Evolutionary conservation across 2,888 invertebrate species (phyloP), one percentile per base, ranked within the genome.

Genomic region (Caenorhabditis sp.): DNA sequence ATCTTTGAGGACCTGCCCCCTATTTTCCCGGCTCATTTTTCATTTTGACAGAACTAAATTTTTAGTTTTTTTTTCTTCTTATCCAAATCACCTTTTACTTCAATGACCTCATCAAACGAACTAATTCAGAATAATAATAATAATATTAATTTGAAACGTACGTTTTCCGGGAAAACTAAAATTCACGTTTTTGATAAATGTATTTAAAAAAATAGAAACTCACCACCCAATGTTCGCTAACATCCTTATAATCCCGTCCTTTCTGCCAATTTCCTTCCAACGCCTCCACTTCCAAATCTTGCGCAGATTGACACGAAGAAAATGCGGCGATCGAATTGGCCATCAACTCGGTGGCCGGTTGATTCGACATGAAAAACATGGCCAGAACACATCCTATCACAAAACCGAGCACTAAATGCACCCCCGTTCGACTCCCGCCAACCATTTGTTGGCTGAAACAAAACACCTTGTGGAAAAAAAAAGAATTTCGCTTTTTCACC

Each of bases 351-450:
- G 64, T 61, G 23, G 31, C 63, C 49, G 73, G 62, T 27, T 55
- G 24, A 10, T 50, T 63, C 1, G 76, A 67, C 31, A 77, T 74
- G 61, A 77, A 67, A 24, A 76, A 62, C 10, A 74, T 59, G 10
- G 76, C 71, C 19, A 79, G 60, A 19, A 68, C 63, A 57, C 73
- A 64, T 27, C 82, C 81, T 58, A 72, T 63, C 19, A 79, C 53
- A 64, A 82, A 62, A 50, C 83, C 83, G 57, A 78, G 70, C 59
- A 78, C 61, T 23, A 83, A 69, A 54, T 82, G 81, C 49, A 76
- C 65, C 55, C 79, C 78, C 51, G 82, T 78, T 53, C 82, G 82
- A 73, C 78, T 73, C 60, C 83, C 82, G 62, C 79, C 76, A 69
- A 82, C 74, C 79, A 76, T 79, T 66, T 61, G 26, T 51, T 23